A percentile compares a stretch with the other conserved stretches of the same genome.
Conservation (phyloP, 2,888 invertebrate genomes). For the Syritta pipiens region DNA sequence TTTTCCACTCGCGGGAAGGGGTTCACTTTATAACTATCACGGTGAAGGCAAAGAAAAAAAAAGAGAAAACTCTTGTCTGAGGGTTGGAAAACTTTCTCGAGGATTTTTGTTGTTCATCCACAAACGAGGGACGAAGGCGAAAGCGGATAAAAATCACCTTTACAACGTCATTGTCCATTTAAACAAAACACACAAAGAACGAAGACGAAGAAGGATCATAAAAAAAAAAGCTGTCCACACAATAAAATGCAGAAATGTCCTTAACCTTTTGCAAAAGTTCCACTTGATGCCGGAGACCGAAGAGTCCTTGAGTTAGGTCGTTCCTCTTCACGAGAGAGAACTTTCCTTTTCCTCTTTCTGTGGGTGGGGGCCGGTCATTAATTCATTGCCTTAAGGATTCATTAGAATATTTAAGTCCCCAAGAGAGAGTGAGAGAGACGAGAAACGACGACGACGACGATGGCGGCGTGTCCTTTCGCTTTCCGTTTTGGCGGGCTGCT, state of each 20-base stretch:
- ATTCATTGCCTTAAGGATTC: constrained; percentile 66
- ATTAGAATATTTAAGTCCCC: constrained; percentile 59
- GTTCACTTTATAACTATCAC: constrained; percentile 66
- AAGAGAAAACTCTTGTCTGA: constrained; percentile 46
- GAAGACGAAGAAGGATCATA: constrained; percentile 33
- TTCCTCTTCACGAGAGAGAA: constrained; percentile 32
- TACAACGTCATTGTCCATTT: constrained; percentile 63
- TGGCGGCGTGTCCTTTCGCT: constrained; percentile 49
- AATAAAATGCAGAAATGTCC: constrained; percentile 62
- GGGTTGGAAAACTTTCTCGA: constrained; percentile 42
- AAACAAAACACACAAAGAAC: constrained; percentile 53
- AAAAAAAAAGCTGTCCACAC: constrained; percentile 37
- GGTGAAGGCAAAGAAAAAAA: neutral
- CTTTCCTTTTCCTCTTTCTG: constrained; percentile 47
- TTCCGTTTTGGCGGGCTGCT: constrained; percentile 16
- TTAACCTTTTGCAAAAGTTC: constrained; percentile 55
- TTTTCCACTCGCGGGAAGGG: constrained; percentile 48
- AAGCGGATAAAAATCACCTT: constrained; percentile 62
- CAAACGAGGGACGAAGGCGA: constrained; percentile 13
- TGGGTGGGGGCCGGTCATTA: constrained; percentile 58
- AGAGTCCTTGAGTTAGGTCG: constrained; percentile 50
- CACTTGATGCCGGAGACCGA: constrained; percentile 10
- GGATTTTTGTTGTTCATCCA: constrained; percentile 24
- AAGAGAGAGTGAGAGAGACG: neutral
- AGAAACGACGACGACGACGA: constrained; percentile 17